Evolutionary conservation across 1,140 invertebrate species (phyloP).

Genomic region (Trissolcus basalis): DNA sequence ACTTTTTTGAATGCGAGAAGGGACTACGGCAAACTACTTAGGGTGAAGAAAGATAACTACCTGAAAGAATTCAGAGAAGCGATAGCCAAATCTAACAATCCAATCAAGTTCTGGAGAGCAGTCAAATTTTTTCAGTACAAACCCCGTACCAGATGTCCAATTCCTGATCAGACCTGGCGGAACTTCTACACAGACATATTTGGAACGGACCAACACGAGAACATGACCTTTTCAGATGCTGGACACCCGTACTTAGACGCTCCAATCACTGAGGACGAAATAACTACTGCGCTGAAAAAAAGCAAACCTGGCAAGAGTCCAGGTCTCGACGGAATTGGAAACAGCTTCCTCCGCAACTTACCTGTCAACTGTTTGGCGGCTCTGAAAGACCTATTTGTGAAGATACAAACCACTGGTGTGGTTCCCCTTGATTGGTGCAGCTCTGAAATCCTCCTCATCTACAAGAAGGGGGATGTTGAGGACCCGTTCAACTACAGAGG

Average conservation of each 20-base stretch:
- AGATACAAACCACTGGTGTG: no score
- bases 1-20: neutral
- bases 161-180: neutral
- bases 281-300: neutral
- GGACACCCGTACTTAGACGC: neutral
- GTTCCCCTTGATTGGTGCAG: no score
- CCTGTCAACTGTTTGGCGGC: no score
- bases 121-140: neutral
- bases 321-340: neutral
- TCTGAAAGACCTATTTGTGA: no score
- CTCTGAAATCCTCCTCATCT: neutral
- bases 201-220: neutral
- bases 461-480: conserved; percentile 13
- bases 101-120: neutral
- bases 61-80: neutral
- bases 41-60: neutral
- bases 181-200: neutral
- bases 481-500: conserved; percentile 22
- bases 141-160: neutral
- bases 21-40: neutral
- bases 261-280: neutral
- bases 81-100: neutral
- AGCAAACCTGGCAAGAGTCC: neutral
- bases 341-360: no score
- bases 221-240: neutral